Base-by-base conservation (phyloP, 1,140 invertebrate genomes). In the Zelostemma sp. region DNA sequence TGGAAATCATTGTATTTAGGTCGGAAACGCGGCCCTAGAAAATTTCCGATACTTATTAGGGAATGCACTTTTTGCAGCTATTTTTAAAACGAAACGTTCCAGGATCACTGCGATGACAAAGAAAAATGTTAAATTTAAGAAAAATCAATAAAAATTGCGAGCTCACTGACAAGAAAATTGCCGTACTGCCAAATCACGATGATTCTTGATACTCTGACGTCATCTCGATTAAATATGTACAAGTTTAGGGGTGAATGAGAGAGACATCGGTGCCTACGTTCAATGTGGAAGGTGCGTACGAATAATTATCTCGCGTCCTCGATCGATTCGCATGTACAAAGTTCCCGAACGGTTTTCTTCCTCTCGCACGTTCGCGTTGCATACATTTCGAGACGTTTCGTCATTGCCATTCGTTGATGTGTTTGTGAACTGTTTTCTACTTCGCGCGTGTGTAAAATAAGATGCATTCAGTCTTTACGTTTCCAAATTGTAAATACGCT, bases 101-200 rank as follows among this genome's bases (percentile, higher is more conserved):
- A n/a, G n/a, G n/a, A n/a, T n/a, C n/a, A n/a, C n/a, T n/a, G n/a
- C n/a, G n/a, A n/a, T n/a, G n/a, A n/a, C n/a, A n/a, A n/a, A n/a
- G n/a, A 28, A 28, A 28, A 28, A 28, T 28, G 3, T 28, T 28
- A 28, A 28, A 28, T 28, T 28, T 8, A 46, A 12, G 12, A 46
- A 14, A 9, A 12, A 46, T 28, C 25, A 28, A 28, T 28, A 8
- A 28, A 8, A 28, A 8, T 28, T 28, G 3, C 25, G 3, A 28
- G 8, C 25, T 28, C 8, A 78, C 73, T 73, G 64, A 81, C 55
- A 77, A 74, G 71, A 77, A 80, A 80, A 83, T 81, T 83, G 75
- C 80, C 80, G 80, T 83, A 85, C 84, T 85, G 84, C 84, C 84
- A 85, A 85, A 85, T 81, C 77, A 85, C 73, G 78, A 83, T 83